Conservation (phyloP, 2,797 vertebrate genomes). For the Aratinga solstitialis region DNA sequence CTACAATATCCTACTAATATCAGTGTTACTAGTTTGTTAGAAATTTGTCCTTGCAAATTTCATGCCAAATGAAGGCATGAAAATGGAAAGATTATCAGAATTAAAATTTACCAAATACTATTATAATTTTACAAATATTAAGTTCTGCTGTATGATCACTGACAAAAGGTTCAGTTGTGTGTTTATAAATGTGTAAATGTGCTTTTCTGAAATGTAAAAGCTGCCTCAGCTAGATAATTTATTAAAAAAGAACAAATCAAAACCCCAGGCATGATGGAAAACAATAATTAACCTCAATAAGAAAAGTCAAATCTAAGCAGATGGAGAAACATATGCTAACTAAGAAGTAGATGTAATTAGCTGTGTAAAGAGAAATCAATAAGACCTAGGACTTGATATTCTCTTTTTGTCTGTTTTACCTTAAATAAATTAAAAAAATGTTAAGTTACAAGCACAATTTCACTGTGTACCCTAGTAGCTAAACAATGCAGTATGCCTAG, state of each 20-base stretch:
- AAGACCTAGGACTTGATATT: not conserved
- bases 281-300: conserved; percentile 16
- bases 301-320: conserved; percentile 8
- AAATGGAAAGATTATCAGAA: not conserved
- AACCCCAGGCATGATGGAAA: not conserved
- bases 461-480: not conserved
- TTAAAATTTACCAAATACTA: not conserved
- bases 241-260: conserved; percentile 24
- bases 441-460: not conserved
- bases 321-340: conserved; percentile 23
- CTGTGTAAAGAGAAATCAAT: not conserved
- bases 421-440: not conserved
- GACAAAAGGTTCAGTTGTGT: not conserved
- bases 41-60: not conserved
- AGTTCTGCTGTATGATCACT: not conserved
- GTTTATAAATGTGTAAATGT: not conserved
- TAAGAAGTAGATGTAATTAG: not conserved
- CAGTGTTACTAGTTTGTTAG: not conserved
- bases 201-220: not conserved
- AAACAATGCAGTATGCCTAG: not conserved
- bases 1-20: not conserved
- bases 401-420: not conserved
- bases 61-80: not conserved
- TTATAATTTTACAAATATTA: not conserved
- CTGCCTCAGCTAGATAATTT: not conserved